Conservation (phyloP, 2,888 invertebrate genomes). For the Psococerastis gibbosa region DNA sequence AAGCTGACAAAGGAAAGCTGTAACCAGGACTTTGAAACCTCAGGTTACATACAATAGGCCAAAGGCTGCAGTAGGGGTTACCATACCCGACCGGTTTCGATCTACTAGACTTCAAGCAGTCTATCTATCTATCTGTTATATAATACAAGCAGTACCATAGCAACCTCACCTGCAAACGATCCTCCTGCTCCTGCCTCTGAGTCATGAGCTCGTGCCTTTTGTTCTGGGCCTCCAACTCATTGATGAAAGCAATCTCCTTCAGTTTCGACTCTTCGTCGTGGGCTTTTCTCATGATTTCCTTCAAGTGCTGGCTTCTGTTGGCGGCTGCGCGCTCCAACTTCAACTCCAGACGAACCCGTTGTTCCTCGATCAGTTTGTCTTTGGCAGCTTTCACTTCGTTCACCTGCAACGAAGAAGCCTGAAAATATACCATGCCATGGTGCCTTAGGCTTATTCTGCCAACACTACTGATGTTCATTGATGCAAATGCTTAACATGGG, state of each 20-base stretch:
- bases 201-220: slow-evolving; percentile 79
- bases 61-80: too few relatives aligned
- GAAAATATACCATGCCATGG: slow-evolving; percentile 10
- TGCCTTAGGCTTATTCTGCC: too few relatives aligned
- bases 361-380: slow-evolving; percentile 64
- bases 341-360: slow-evolving; percentile 44
- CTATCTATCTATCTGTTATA: too few relatives aligned
- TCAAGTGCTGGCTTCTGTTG: slow-evolving; percentile 65
- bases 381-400: slow-evolving; percentile 53
- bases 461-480: too few relatives aligned
- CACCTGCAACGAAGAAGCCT: slow-evolving; percentile 26
- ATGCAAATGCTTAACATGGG: too few relatives aligned
- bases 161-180: slow-evolving; percentile 32
- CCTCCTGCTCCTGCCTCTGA: slow-evolving; percentile 55
- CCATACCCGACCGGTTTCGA: too few relatives aligned
- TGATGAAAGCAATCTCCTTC: slow-evolving; percentile 94
- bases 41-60: too few relatives aligned
- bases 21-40: too few relatives aligned
- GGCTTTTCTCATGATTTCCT: slow-evolving; percentile 78
- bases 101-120: too few relatives aligned
- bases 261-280: slow-evolving; percentile 95
- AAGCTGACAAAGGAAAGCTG: too few relatives aligned
- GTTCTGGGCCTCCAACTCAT: slow-evolving; percentile 87
- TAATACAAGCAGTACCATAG: neutral
- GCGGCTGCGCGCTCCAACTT: slow-evolving; percentile 71